These are phyloP conservation scores for Sebastes wilsoni DNA, from an alignment of 2,797 vertebrate species.

Conservation along the genomic window DNA sequence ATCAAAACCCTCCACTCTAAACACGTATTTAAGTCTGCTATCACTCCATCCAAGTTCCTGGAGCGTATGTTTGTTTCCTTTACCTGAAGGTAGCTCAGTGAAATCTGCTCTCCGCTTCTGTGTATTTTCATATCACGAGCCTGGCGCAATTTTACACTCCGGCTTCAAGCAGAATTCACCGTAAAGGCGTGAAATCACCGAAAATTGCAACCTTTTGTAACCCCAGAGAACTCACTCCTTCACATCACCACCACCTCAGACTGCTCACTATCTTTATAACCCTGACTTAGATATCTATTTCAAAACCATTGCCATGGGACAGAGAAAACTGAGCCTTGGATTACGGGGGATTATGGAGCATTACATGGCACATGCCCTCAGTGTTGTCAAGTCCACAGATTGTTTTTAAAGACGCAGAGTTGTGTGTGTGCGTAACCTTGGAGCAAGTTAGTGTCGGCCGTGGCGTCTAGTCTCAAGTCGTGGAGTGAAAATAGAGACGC, in stretches of 20 bases:
- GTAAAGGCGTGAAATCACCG: conserved; percentile 51
- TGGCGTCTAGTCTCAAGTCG: conserved; percentile 19
- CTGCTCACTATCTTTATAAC: conserved; percentile 43
- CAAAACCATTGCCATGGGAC: conserved; percentile 59
- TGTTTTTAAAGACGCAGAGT: conserved; percentile 60
- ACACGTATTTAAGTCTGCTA: neutral
- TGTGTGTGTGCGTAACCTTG: conserved; percentile 49
- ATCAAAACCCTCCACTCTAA: neutral
- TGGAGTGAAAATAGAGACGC: conserved; percentile 24
- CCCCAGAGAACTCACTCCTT: conserved; percentile 19
- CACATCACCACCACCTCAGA: conserved; percentile 27
- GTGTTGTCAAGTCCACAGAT: conserved; percentile 60
- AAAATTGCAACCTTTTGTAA: conserved; percentile 49
- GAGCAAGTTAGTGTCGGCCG: conserved; percentile 32
- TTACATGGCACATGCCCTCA: conserved; percentile 58
- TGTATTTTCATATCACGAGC: conserved; percentile 46
- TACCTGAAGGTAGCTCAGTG: conserved; percentile 3
- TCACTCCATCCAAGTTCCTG: neutral
- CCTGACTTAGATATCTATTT: conserved; percentile 58
- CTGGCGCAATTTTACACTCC: conserved; percentile 38
- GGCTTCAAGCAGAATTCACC: conserved; percentile 40
- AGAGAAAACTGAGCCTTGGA: conserved; percentile 52
- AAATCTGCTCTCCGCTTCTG: conserved; percentile 27
- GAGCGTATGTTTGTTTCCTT: conserved; percentile 23
- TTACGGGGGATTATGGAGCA: conserved; percentile 55